Evolutionary conservation across 2,113 vertebrate genomes (phyloP), one percentile per base, ranked within the genome.

Genomic region (Xenopus borealis): DNA sequence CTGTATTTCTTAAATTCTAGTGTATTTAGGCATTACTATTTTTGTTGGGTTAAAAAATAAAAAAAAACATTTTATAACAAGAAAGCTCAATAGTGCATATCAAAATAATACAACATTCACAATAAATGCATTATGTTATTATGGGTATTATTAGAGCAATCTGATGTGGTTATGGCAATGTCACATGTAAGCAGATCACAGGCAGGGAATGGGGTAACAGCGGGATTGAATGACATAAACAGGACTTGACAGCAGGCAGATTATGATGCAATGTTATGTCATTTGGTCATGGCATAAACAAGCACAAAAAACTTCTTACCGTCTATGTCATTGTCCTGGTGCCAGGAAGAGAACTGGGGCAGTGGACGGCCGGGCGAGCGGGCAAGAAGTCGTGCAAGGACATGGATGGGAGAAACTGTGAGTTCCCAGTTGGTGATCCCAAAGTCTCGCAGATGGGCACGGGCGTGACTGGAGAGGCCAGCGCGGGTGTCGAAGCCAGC

Each of bases 351-450:
- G 14, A 86, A 86, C 1, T 84, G 83, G 47, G 85, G 78, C 78
- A 92, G 67, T 0, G 91, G 92, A 2, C 91, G 90, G 86, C 96
- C 94, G 0, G 95, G 84, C 0, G 95, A 91, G 80, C 93, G 95
- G 82, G 94, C 94, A 82, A 98, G 91, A 33, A 98, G 83, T 87
- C 97, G 93, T 71, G 95, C 91, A 62, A 98, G 89, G 74, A 98
- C 94, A 86, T 95, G 94, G 77, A 98, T 98, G 1, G 96, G 96
- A 0, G 96, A 98, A 75, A 97, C 90, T 47, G 96, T 98, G 59
- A 98, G 92, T 61, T 98, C 95, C 96, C 96, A 98, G 89, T 98
- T 98, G 78, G 95, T 97, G 83, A 98, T 98, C 23, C 96, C 96
- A 7, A 98, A 97, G 86, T 98, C 96, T 0, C 96, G 87, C 45